These are phyloP conservation scores for Ormyrus thymus DNA, from an alignment of 2,888 invertebrate species.

Conservation along the genomic window DNA sequence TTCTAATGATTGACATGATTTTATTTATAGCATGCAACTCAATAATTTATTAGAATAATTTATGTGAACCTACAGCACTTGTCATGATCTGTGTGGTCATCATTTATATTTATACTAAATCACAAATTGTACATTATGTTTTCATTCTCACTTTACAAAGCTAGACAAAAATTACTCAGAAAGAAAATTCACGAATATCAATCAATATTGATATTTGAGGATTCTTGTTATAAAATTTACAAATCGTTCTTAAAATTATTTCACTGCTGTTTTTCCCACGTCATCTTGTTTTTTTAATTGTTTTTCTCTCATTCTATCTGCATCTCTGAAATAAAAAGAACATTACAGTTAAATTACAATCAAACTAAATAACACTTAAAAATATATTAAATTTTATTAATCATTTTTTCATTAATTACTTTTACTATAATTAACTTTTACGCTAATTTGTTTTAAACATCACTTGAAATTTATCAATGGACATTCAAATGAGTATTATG, in stretches of 20 bases:
- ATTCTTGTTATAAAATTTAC: constrained; percentile 14
- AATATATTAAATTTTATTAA: background rate
- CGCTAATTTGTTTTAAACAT: no score
- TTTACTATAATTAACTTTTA: background rate
- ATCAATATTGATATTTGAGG: constrained; percentile 7
- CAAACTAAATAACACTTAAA: background rate
- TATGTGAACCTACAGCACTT: constrained; percentile 35
- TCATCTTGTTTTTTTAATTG: constrained; percentile 83
- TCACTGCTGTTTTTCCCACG: constrained; percentile 44
- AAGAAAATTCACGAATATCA: constrained; percentile 44
- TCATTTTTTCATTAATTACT: background rate
- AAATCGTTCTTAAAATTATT: constrained; percentile 49
- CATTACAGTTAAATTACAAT: background rate
- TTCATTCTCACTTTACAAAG: constrained; percentile 37
- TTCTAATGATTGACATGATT: constrained; percentile 50
- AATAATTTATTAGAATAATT: constrained; percentile 42
- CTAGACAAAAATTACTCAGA: constrained; percentile 39
- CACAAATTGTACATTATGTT: constrained; percentile 20
- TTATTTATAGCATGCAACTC: constrained; percentile 50
- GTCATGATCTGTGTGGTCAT: constrained; percentile 22
- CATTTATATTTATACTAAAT: constrained; percentile 32
- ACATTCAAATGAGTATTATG: background rate
- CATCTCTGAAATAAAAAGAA: constrained; percentile 80
- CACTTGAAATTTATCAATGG: no score
- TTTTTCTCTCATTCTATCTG: constrained; percentile 91